These are phyloP conservation scores for Caenorhabditis remanei DNA, from an alignment of 1,140 invertebrate species.

Conservation along the genomic window DNA sequence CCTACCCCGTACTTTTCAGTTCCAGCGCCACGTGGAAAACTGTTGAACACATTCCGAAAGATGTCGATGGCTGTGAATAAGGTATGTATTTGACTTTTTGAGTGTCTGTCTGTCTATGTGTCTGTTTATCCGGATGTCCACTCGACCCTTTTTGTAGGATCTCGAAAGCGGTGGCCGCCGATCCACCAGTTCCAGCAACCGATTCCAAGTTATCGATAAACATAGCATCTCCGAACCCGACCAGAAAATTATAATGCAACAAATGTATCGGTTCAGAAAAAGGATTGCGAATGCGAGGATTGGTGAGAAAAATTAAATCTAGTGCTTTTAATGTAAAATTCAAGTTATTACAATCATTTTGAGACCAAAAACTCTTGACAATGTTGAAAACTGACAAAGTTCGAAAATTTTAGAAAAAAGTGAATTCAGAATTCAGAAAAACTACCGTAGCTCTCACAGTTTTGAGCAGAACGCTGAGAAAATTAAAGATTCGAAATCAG, in stretches of 20 bases:
- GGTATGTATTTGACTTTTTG: not conserved
- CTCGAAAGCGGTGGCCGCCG: conserved; percentile 8
- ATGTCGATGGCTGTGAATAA: conserved; percentile 53
- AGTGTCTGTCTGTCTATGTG: no score
- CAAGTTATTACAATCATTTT: no score
- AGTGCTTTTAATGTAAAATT: no score
- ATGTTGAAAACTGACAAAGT: no score
- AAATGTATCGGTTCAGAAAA: conserved; percentile 36
- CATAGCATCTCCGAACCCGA: conserved; percentile 32
- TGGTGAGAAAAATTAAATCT: not conserved
- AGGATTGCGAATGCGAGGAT: conserved; percentile 1
- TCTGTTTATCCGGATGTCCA: no score
- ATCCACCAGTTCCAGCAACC: not conserved
- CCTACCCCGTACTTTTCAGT: not conserved
- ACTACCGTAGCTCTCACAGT: no score
- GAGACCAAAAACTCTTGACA: no score
- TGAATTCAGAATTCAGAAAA: no score
- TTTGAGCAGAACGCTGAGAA: no score
- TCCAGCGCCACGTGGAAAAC: conserved; percentile 38
- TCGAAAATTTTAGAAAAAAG: no score
- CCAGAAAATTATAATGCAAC: conserved; percentile 36
- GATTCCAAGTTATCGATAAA: conserved; percentile 33
- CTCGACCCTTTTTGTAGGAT: not conserved
- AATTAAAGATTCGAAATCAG: no score
- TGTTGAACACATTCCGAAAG: conserved; percentile 27